phyloP scores from a whole-genome alignment of 2,888 invertebrate genomes.

The Drosophila atripex region DNA sequence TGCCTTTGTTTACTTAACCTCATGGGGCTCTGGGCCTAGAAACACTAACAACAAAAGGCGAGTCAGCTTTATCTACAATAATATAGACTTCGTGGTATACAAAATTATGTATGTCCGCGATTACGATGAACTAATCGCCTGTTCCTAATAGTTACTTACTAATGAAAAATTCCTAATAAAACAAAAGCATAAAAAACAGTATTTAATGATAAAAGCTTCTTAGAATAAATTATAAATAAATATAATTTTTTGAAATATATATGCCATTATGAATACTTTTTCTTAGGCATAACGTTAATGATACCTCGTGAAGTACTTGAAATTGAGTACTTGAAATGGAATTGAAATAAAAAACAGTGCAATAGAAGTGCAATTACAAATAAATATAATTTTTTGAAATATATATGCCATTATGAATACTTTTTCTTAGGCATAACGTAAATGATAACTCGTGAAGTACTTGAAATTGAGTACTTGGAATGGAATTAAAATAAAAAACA shows the following conservation, averaged over 20 bases:
- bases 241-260: no score
- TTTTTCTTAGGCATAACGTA: neutral
- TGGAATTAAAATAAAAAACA: no score
- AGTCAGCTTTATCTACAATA: neutral
- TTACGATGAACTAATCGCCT: neutral
- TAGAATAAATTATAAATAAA: no score
- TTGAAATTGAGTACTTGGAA: no score
- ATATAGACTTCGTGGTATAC: neutral
- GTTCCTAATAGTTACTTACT: no score
- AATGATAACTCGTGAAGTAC: neutral
- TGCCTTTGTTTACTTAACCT: conserved; percentile 36
- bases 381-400: no score
- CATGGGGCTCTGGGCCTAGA: conserved; percentile 3
- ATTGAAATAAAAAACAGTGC: no score
- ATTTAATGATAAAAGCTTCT: no score
- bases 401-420: no score
- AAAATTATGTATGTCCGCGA: neutral
- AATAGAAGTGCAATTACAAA: no score
- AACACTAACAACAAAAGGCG: neutral
- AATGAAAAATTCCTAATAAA: neutral
- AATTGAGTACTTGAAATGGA: no score
- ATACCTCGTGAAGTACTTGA: neutral
- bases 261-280: neutral
- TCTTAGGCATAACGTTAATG: neutral
- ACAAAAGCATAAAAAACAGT: neutral